These are phyloP conservation scores for Leptura quadrifasciata DNA, from an alignment of 2,888 invertebrate genomes.

Conservation along the genomic window DNA sequence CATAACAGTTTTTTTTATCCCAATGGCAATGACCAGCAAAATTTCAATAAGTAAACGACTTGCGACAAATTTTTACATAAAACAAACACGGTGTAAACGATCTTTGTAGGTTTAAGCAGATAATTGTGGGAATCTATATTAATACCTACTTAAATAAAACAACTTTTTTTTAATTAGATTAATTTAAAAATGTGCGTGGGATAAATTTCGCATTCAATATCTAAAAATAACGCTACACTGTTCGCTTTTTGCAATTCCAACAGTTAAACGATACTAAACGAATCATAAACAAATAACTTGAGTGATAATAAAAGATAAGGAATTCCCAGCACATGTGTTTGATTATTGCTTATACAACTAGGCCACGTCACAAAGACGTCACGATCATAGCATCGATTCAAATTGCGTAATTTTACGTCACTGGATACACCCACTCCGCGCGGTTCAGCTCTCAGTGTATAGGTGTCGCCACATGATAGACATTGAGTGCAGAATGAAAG, in stretches of 20 bases:
- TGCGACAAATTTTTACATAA: background rate
- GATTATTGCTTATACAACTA: conserved; percentile 14
- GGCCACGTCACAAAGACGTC: conserved; percentile 33
- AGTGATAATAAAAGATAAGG: conserved; percentile 35
- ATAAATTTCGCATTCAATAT: background rate
- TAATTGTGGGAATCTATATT: background rate
- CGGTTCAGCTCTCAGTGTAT: background rate
- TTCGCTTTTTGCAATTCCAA: conserved; percentile 20
- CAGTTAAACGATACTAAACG: conserved; percentile 12
- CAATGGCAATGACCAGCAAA: background rate
- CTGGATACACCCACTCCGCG: conserved; percentile 23
- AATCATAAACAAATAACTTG: conserved; percentile 31
- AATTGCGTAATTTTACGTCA: conserved; percentile 36
- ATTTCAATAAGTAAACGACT: conserved; percentile 3
- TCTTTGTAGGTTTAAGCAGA: conserved; percentile 4
- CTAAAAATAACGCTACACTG: conserved; percentile 21
- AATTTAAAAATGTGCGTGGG: conserved; percentile 1
- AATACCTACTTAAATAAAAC: background rate
- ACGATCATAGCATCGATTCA: background rate
- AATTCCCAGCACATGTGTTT: conserved; percentile 37
- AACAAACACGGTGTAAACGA: conserved; percentile 7
- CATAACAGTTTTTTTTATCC: too few species aligned
- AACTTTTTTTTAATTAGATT: background rate
- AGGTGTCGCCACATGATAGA: conserved; percentile 26
- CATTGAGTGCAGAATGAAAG: conserved; percentile 5